A percentile compares a stretch with the other conserved stretches of the same genome.
These are phyloP conservation scores for Campylorhamphus procurvoides DNA, from an alignment of 2,113 vertebrate genomes.

Conservation along the genomic window DNA sequence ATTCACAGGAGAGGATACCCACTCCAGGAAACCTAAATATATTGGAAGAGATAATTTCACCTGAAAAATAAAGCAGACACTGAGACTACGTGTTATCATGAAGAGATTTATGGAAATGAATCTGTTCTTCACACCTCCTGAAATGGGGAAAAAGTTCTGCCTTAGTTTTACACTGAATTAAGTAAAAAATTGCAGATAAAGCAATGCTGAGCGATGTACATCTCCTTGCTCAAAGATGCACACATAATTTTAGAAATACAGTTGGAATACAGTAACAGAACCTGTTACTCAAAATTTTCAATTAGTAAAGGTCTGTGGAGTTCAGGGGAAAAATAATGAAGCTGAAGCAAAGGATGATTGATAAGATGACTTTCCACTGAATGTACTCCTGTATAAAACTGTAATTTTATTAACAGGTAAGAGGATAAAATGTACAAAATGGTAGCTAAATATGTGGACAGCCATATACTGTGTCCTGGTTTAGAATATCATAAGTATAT, in stretches of 20 bases:
- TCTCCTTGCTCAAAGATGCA: not conserved
- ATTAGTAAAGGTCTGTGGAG: not conserved
- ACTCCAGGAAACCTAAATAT: not conserved
- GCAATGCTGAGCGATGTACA: not conserved
- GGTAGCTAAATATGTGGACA: conserved; percentile 22
- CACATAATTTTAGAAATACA: not conserved
- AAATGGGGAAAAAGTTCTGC: not conserved
- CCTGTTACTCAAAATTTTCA: not conserved
- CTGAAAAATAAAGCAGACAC: not conserved
- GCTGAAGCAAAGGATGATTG: not conserved
- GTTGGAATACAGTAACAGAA: not conserved
- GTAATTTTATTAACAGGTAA: conserved; percentile 68
- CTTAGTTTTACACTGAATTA: not conserved
- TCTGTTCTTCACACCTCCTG: not conserved
- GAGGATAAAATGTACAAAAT: conserved; percentile 47
- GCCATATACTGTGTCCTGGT: conserved; percentile 17
- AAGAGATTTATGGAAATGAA: not conserved
- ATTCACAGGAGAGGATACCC: not conserved
- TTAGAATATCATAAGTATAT: conserved; percentile 37
- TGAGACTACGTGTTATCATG: fast-evolving
- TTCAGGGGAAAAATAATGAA: conserved; percentile 8
- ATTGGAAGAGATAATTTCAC: not conserved
- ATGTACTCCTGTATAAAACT: conserved; percentile 34
- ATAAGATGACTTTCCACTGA: conserved; percentile 44
- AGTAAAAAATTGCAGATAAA: not conserved